Conservation (phyloP, 2,888 invertebrate species). For the Willowsia nigromaculata region DNA sequence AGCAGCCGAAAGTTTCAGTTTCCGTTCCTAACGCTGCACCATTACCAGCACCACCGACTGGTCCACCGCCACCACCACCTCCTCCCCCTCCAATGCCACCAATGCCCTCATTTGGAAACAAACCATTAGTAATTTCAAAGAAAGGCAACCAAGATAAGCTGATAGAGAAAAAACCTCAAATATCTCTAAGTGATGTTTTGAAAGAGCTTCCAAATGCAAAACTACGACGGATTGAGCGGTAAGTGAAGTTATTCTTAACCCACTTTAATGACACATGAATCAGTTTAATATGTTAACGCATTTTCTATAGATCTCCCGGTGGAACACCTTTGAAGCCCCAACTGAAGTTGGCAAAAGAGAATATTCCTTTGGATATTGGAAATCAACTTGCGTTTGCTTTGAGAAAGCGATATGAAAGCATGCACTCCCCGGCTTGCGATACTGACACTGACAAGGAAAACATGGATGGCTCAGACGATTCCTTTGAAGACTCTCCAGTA, state of each 20-base stretch:
- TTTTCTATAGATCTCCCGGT: conserved; percentile 65
- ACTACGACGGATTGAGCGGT: conserved; percentile 74
- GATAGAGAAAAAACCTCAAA: conserved; percentile 46
- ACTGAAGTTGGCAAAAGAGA: conserved; percentile 40
- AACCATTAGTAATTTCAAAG: conserved; percentile 46
- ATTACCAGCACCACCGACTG: conserved; percentile 1
- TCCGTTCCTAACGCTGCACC: not conserved
- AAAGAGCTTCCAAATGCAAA: conserved; percentile 75
- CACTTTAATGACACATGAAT: not conserved
- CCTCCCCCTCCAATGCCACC: conserved; percentile 66
- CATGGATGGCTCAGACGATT: conserved; percentile 54
- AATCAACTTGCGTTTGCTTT: conserved; percentile 80
- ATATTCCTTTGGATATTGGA: conserved; percentile 61
- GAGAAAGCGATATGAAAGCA: conserved; percentile 80
- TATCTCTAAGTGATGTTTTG: conserved; percentile 74
- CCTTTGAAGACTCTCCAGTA: conserved; percentile 56
- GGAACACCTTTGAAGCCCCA: conserved; percentile 70
- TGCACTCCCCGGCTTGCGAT: conserved; percentile 75
- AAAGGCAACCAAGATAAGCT: conserved; percentile 48
- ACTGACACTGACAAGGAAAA: conserved; percentile 69
- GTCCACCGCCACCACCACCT: conserved; percentile 71
- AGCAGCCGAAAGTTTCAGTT: not conserved
- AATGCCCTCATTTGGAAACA: not conserved
- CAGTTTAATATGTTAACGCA: not conserved
- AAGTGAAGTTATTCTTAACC: not conserved